Percentiles rank a stretch among this genome's conserved stretches.
phyloP scores from a whole-genome alignment of 2,888 invertebrate genomes.

The Standfussiana lucernea region DNA sequence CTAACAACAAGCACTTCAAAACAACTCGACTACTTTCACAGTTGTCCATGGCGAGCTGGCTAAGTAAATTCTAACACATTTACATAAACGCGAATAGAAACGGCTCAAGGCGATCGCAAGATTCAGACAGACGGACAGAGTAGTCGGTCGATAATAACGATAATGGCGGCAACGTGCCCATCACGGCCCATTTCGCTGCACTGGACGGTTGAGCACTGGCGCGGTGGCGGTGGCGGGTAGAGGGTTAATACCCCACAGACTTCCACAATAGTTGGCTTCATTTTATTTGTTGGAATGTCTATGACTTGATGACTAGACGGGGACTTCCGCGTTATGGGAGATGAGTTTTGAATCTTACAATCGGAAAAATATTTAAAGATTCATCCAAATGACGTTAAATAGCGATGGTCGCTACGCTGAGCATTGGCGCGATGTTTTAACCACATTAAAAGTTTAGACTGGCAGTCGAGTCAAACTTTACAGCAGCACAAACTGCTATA shows the following conservation, averaged over 20 bases:
- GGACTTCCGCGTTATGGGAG: background rate
- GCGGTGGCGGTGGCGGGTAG: slow-evolving; percentile 33
- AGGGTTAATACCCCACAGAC: slow-evolving; percentile 58
- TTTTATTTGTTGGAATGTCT: slow-evolving; percentile 46
- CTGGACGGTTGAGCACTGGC: slow-evolving; percentile 63
- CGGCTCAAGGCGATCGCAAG: slow-evolving; percentile 66
- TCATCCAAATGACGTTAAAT: background rate
- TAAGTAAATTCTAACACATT: slow-evolving; percentile 65
- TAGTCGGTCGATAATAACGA: slow-evolving; percentile 74
- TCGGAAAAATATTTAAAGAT: background rate
- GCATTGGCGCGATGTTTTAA: background rate
- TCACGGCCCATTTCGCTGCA: slow-evolving; percentile 70
- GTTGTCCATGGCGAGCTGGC: slow-evolving; percentile 23
- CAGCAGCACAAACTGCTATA: background rate
- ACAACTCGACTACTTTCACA: background rate
- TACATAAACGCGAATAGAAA: slow-evolving; percentile 61
- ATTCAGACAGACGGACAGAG: slow-evolving; percentile 69
- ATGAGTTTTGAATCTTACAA: background rate
- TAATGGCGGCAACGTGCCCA: slow-evolving; percentile 73
- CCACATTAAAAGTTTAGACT: background rate
- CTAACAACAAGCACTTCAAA: background rate
- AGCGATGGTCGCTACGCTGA: background rate
- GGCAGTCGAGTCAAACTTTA: background rate
- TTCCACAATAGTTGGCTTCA: slow-evolving; percentile 34
- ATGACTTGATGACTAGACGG: slow-evolving; percentile 8